Evolutionary conservation across 2,113 vertebrate genomes (phyloP).

Genomic region (Toxostoma redivivum): DNA sequence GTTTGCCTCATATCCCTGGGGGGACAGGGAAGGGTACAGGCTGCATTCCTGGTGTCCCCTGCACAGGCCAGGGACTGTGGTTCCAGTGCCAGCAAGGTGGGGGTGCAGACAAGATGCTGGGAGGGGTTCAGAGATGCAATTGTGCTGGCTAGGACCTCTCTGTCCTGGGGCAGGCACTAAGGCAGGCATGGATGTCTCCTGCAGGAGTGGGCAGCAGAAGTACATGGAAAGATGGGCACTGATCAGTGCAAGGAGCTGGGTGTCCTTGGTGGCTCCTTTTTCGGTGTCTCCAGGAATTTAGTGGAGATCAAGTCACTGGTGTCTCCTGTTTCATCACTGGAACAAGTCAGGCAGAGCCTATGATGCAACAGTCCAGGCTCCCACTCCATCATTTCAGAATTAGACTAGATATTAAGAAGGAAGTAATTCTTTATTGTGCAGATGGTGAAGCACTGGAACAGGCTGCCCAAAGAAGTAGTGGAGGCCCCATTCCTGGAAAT

Average conservation of each 20-base stretch:
- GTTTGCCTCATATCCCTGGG: background rate
- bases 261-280: background rate
- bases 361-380: background rate
- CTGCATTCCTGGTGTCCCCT: fast-evolving
- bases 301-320: background rate
- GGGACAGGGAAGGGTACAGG: background rate
- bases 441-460: background rate
- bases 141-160: background rate
- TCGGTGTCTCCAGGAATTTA: fast-evolving
- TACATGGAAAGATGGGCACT: background rate
- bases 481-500: background rate
- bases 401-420: background rate
- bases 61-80: fast-evolving
- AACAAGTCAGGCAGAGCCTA: background rate
- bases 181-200: background rate
- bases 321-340: background rate
- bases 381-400: fast-evolving
- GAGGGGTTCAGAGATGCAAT: background rate
- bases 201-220: background rate
- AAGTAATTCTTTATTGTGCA: background rate
- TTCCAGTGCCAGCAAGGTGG: background rate
- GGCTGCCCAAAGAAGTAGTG: background rate
- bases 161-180: background rate
- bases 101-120: background rate
- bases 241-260: background rate